Percentiles rank a stretch among this genome's conserved stretches.
These are phyloP conservation scores for Aleiodes alternator DNA, from an alignment of 2,888 invertebrate genomes.

Conservation along the genomic window DNA sequence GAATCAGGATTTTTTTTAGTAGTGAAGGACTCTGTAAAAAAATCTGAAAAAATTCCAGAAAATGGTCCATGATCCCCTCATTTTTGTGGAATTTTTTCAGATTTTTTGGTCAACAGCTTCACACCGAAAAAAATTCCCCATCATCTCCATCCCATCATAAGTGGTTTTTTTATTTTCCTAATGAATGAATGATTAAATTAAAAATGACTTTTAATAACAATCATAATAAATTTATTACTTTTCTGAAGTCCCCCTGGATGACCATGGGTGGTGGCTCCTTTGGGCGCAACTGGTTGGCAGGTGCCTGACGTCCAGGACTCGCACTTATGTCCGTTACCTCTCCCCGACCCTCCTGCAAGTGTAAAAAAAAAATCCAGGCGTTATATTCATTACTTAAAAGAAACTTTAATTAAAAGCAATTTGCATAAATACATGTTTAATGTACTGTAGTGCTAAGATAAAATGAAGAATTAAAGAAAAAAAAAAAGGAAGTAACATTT, in stretches of 20 bases:
- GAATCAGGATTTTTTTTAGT: background rate
- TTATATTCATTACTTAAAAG: conserved; percentile 6
- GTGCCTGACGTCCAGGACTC: conserved; percentile 88
- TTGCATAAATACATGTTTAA: conserved; percentile 23
- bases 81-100: no score
- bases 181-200: background rate
- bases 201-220: background rate
- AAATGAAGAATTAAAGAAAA: background rate
- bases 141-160: no score
- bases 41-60: no score
- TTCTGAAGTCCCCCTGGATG: conserved; percentile 95
- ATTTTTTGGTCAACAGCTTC: background rate
- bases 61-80: no score
- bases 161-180: no score
- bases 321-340: conserved; percentile 94
- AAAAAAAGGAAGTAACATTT: background rate
- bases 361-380: conserved; percentile 37
- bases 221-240: conserved; percentile 77
- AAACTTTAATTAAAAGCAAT: conserved; percentile 20
- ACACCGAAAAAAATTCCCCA: no score
- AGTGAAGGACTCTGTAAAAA: background rate
- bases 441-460: conserved; percentile 14
- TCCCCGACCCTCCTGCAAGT: conserved; percentile 88
- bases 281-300: conserved; percentile 78
- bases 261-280: conserved; percentile 85